A percentile compares a stretch with the other conserved stretches of the same genome.
Conservation (phyloP, 2,797 vertebrate species). For the Tauraco hartlaubi region DNA sequence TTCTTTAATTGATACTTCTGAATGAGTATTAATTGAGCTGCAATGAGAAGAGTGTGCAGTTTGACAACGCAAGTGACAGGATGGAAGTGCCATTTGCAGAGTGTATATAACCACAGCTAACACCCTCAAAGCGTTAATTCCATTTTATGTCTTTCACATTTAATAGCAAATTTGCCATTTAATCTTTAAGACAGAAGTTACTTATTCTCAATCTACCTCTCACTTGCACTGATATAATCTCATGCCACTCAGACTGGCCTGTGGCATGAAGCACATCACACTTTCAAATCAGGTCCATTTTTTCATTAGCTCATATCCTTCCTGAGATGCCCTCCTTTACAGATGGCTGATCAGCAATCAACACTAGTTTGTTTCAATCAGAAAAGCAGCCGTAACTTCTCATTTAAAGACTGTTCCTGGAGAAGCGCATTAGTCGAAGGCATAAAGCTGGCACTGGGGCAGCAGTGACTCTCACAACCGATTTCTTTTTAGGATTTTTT, state of each 20-base stretch:
- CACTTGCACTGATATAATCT: constrained; percentile 72
- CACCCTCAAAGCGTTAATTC: constrained; percentile 73
- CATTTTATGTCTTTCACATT: constrained; percentile 79
- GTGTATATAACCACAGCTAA: constrained; percentile 50
- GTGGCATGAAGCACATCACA: constrained; percentile 77
- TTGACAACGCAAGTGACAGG: constrained; percentile 61
- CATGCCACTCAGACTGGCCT: constrained; percentile 73
- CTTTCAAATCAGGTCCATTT: constrained; percentile 90
- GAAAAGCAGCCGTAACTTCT: constrained; percentile 80
- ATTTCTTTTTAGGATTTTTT: constrained; percentile 38
- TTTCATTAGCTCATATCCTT: constrained; percentile 92
- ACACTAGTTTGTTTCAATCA: constrained; percentile 94
- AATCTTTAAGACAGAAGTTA: constrained; percentile 83
- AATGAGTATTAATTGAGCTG: constrained; percentile 64
- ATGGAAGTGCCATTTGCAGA: constrained; percentile 41
- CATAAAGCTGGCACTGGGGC: constrained; percentile 68
- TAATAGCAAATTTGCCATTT: constrained; percentile 81
- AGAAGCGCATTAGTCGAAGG: constrained; percentile 75
- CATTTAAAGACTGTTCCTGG: constrained; percentile 78
- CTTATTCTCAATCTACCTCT: constrained; percentile 81
- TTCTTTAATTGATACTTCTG: constrained; percentile 61
- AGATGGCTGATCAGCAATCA: constrained; percentile 94
- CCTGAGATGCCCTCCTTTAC: constrained; percentile 89
- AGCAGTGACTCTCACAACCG: constrained; percentile 42
- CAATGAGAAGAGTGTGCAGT: constrained; percentile 42